Evolutionary conservation across 92 coral and sea anemone species (phyloP).

Genomic region (Porites lobata): DNA sequence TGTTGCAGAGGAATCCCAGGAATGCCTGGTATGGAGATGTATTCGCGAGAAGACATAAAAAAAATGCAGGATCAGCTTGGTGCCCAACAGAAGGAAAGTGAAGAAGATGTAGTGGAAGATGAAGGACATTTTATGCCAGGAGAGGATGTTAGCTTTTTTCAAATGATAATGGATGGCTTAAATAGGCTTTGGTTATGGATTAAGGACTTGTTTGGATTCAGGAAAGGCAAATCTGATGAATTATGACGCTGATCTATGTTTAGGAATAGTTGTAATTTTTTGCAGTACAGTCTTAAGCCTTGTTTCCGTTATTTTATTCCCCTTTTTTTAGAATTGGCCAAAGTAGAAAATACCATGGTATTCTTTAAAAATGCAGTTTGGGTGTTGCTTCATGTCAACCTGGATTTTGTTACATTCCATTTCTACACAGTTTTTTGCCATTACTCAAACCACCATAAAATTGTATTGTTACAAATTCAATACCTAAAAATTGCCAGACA

Average conservation of each 20-base stretch:
- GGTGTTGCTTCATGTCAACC: too few species aligned
- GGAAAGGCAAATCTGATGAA: slow-evolving; percentile 57
- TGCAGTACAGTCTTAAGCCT: background rate
- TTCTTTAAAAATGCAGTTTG: too few species aligned
- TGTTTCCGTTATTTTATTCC: too few species aligned
- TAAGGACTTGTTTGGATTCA: slow-evolving; percentile 66
- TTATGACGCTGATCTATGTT: background rate
- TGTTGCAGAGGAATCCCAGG: slow-evolving; percentile 92
- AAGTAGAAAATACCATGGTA: too few species aligned
- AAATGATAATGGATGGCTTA: slow-evolving; percentile 74
- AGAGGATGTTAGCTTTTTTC: slow-evolving; percentile 80
- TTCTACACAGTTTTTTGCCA: too few species aligned
- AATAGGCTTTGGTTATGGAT: slow-evolving; percentile 88
- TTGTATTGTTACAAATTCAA: too few species aligned
- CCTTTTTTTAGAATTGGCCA: too few species aligned
- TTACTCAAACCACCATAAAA: too few species aligned
- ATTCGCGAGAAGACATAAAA: slow-evolving; percentile 92
- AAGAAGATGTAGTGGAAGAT: slow-evolving; percentile 39
- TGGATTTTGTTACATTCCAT: too few species aligned
- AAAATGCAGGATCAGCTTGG: slow-evolving; percentile 86
- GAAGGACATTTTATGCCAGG: slow-evolving; percentile 65
- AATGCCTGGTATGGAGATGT: slow-evolving; percentile 99
- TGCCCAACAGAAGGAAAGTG: slow-evolving; percentile 49
- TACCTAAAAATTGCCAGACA: too few species aligned
- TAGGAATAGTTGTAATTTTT: background rate